Conservation (phyloP, 1,140 invertebrate genomes). For the Gonatopus flavifemur region DNA sequence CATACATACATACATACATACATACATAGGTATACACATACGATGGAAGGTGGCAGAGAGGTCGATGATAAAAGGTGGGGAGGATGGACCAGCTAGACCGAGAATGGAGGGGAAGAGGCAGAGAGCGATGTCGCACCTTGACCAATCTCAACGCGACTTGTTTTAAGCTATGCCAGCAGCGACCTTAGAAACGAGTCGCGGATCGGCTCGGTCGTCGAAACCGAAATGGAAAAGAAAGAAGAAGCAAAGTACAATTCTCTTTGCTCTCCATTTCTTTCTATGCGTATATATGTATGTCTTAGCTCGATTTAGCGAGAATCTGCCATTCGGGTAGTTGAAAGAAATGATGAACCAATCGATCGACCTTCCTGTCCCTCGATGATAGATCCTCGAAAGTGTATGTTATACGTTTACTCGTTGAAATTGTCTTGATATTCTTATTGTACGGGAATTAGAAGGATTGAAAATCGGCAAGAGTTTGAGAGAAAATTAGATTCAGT, state of each 20-base stretch:
- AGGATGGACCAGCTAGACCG: constrained; percentile 19
- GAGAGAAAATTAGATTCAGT: too few species aligned
- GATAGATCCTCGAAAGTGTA: too few species aligned
- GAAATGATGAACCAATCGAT: too few species aligned
- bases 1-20: neutral
- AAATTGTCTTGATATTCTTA: too few species aligned
- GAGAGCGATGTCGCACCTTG: constrained; percentile 53
- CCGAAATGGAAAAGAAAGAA: constrained; percentile 32
- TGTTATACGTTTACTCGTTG: too few species aligned
- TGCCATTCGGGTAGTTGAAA: too few species aligned
- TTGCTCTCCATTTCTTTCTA: neutral
- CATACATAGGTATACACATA: too few species aligned
- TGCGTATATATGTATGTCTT: too few species aligned
- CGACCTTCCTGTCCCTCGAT: too few species aligned
- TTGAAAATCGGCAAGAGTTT: too few species aligned
- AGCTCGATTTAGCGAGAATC: too few species aligned
- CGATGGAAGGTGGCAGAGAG: constrained; percentile 5
- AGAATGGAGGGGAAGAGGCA: constrained; percentile 14
- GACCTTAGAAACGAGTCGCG: constrained; percentile 43
- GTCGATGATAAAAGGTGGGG: constrained; percentile 3
- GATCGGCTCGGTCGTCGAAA: constrained; percentile 37
- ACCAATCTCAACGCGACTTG: constrained; percentile 57
- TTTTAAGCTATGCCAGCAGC: constrained; percentile 54
- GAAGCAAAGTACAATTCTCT: neutral
- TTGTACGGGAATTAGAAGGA: too few species aligned